Base-by-base conservation (phyloP, 2,888 invertebrate species). In the Drosophila birchii region DNA sequence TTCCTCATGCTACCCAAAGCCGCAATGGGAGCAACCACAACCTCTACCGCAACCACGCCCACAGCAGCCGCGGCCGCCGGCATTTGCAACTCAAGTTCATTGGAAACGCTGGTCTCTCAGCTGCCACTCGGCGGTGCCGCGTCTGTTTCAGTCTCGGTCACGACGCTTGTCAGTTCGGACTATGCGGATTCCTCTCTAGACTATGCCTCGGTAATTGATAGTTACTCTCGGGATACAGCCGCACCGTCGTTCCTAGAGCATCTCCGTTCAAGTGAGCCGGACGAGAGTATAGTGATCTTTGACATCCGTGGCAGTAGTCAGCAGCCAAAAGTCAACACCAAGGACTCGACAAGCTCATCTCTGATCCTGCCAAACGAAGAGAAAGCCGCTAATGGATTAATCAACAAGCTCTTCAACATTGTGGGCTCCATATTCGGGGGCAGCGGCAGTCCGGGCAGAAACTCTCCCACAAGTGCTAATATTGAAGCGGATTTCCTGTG, bases 281-380 rank as follows among this genome's bases (percentile, higher is more conserved):
- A 85, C 77, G 79, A 91, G 60, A 91, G 88, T 61, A 86, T 91
- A 66, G 86, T 91, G 41, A 80, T 92, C 41, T 92, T 91, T 59
- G 91, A 92, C 69, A 91, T 92, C 67, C 87, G 90, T 51, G 86
- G 87, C 53, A 85, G 85, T 49, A 84, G 84, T 64, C 58, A 64
- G 60, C 29, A 45, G 3, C 7, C 14, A 32, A 1, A 18, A 18
- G 47, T 3, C 3, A n/a, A 11, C 55, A 34, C 36, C 32, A 61
- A 16, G 14, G 56, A 70, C 5, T 5, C 38, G 1, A 29, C 14
- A 32, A 29, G 12, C 47, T 18, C 68, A 2, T 23, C 45, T 11
- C 14, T 34, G 20, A 20, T 34, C 8, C 36, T 49, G 7, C 26
- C 64, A 0, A 49, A 12, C 54, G 74, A 80, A 49, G 81, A 81